phyloP scores from a whole-genome alignment of 2,113 vertebrate genomes.

The Colius striatus region DNA sequence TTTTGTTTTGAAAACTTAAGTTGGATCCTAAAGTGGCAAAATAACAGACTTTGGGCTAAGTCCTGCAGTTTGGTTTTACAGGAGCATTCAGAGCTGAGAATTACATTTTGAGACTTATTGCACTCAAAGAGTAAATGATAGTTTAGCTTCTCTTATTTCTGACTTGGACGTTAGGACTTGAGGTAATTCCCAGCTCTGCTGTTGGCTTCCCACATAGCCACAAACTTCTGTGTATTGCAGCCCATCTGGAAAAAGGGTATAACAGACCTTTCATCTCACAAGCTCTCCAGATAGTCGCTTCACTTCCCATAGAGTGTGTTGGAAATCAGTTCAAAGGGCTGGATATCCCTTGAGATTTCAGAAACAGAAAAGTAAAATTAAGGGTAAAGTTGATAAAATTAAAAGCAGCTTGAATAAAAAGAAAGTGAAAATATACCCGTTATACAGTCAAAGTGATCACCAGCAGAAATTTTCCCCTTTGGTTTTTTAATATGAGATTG shows the following conservation, averaged over 20 bases:
- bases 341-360: neutral
- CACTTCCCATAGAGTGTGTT: neutral
- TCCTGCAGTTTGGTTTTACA: neutral
- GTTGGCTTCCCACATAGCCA: neutral
- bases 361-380: constrained; percentile 15
- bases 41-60: neutral
- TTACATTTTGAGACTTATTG: neutral
- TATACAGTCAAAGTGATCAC: neutral
- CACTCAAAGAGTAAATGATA: neutral
- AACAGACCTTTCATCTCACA: neutral
- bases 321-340: constrained; percentile 23
- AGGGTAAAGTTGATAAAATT: constrained; percentile 8
- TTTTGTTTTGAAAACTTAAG: neutral
- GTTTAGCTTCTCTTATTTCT: neutral
- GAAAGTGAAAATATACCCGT: neutral
- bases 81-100: neutral
- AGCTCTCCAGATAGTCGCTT: neutral
- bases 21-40: neutral
- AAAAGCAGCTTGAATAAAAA: constrained; percentile 11
- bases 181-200: neutral
- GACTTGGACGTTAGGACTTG: neutral
- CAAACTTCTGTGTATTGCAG: neutral
- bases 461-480: neutral
- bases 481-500: neutral
- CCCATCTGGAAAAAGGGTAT: neutral